phyloP scores from a whole-genome alignment of 2,888 invertebrate genomes.

The Cordilura impudica region DNA sequence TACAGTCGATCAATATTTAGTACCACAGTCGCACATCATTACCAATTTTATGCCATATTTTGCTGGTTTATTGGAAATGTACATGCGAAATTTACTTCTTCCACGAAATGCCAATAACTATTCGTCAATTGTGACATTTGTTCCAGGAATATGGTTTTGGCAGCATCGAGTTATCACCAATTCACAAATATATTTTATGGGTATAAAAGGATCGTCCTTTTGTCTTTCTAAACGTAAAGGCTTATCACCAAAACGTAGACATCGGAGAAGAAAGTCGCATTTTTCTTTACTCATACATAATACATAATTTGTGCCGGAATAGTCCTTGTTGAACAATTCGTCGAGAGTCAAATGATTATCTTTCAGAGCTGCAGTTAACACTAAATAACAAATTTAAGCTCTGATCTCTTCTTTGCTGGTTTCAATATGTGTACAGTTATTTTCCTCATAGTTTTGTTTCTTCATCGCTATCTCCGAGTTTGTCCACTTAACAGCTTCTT shows the following conservation, averaged over 20 bases:
- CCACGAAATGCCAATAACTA: slow-evolving; percentile 59
- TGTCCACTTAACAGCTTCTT: not conserved
- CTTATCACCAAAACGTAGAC: slow-evolving; percentile 52
- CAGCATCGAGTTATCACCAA: slow-evolving; percentile 58
- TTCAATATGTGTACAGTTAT: not conserved
- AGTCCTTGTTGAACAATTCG: no score
- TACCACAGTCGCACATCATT: slow-evolving; percentile 58
- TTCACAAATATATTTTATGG: slow-evolving; percentile 27
- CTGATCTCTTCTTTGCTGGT: not conserved
- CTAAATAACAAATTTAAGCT: not conserved
- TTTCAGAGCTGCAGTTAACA: slow-evolving; percentile 6
- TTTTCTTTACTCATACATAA: slow-evolving; percentile 28
- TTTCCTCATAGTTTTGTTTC: no score
- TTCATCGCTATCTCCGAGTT: not conserved
- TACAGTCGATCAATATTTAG: slow-evolving; percentile 57
- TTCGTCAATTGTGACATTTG: slow-evolving; percentile 56
- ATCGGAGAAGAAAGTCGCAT: slow-evolving; percentile 38
- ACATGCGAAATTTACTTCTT: slow-evolving; percentile 46
- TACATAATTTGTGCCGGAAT: slow-evolving; percentile 1
- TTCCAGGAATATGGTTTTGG: slow-evolving; percentile 56
- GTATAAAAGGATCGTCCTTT: slow-evolving; percentile 6
- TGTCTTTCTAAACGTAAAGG: slow-evolving; percentile 14
- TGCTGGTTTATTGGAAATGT: slow-evolving; percentile 56
- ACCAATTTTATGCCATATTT: slow-evolving; percentile 48
- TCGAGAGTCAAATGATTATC: not conserved